Evolutionary conservation across 1,140 invertebrate genomes (phyloP).

Genomic region (Oedothorax gibbosus): DNA sequence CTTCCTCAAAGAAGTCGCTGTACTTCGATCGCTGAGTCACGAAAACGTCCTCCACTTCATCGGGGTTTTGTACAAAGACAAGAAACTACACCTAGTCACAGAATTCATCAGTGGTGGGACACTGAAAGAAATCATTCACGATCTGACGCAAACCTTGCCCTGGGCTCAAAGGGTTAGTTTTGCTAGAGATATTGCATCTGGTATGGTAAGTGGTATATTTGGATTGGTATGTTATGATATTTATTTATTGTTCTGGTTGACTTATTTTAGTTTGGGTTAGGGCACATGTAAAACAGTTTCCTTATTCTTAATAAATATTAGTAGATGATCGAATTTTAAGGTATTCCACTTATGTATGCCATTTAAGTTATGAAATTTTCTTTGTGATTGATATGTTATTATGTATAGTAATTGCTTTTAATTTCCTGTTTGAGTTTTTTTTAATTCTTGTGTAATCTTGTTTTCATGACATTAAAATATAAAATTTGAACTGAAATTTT

Average conservation of each 20-base stretch:
- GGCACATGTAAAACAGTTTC: background rate
- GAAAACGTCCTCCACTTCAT: conserved; percentile 92
- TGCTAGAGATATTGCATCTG: conserved; percentile 90
- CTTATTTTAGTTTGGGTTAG: background rate
- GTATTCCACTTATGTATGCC: too few species aligned
- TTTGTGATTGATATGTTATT: too few species aligned
- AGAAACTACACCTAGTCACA: conserved; percentile 89
- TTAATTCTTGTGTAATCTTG: too few species aligned
- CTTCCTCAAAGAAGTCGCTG: conserved; percentile 94
- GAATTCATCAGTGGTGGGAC: conserved; percentile 93
- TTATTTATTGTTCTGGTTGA: background rate
- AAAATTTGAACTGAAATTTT: too few species aligned
- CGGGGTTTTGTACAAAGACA: conserved; percentile 93
- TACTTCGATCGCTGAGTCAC: conserved; percentile 87
- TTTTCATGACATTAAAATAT: too few species aligned
- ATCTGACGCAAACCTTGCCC: conserved; percentile 76
- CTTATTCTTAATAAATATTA: background rate
- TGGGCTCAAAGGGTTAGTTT: conserved; percentile 88
- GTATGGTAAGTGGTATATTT: conserved; percentile 73
- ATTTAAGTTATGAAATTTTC: too few species aligned
- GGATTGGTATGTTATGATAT: background rate
- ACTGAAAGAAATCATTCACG: conserved; percentile 84
- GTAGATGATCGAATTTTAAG: background rate
- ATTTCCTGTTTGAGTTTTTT: too few species aligned
- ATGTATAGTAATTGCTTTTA: too few species aligned